Percentiles rank a stretch among this genome's conserved stretches.
Conservation (phyloP, 2,113 vertebrate genomes). For the Meleagris gallopavo region DNA sequence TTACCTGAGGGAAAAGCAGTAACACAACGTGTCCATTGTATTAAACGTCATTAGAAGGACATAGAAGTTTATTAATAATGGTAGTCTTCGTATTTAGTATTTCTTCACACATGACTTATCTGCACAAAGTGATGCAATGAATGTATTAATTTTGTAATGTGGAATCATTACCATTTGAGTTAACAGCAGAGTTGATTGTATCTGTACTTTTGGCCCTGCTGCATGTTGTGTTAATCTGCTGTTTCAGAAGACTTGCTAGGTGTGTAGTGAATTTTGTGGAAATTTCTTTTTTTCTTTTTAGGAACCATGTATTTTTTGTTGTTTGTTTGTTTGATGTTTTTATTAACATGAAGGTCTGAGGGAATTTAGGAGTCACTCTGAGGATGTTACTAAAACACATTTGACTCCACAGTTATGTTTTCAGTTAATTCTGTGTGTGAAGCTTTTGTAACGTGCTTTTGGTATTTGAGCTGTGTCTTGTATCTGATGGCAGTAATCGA, state of each 20-base stretch:
- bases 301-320: background rate
- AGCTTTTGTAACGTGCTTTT: background rate
- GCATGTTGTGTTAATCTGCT: background rate
- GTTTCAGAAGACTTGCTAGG: background rate
- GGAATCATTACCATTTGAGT: background rate
- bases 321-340: background rate
- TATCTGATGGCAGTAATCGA: background rate
- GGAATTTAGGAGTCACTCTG: background rate
- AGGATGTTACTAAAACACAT: background rate
- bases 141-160: background rate
- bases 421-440: background rate
- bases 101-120: background rate
- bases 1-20: fast-evolving
- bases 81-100: background rate
- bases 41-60: background rate
- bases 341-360: background rate
- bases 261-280: background rate
- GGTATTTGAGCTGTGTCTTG: background rate
- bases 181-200: background rate
- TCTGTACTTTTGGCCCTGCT: background rate
- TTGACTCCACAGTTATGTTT: background rate
- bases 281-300: background rate
- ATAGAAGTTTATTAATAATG: background rate
- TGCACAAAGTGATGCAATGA: background rate
- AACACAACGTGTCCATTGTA: background rate